Conservation (phyloP, 2,113 vertebrate species). For the Sorex fumeus region DNA sequence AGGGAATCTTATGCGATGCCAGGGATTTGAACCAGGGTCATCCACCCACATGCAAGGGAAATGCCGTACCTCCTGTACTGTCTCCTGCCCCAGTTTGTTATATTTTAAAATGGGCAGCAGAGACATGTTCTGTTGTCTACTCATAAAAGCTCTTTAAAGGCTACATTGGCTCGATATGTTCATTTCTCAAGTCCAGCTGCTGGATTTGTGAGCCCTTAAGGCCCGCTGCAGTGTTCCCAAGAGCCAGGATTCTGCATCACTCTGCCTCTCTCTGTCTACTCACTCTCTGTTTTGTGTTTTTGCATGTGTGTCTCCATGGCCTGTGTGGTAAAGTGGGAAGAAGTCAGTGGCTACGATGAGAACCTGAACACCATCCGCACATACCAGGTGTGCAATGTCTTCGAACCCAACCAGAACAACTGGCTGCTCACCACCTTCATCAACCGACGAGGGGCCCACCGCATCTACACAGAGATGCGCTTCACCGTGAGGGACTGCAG, state of each 20-base stretch:
- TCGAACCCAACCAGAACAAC: slow-evolving; percentile 99
- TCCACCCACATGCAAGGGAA: no score
- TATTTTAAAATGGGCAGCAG: background rate
- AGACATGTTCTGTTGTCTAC: background rate
- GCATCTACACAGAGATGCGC: slow-evolving; percentile 98
- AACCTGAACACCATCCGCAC: slow-evolving; percentile 99
- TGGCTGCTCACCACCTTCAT: slow-evolving; percentile 99
- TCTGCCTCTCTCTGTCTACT: background rate
- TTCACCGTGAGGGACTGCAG: slow-evolving; percentile 99
- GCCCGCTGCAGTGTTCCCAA: background rate
- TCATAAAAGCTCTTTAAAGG: slow-evolving; percentile 15
- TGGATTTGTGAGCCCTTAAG: slow-evolving; percentile 36
- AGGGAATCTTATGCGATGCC: no score
- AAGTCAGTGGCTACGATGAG: slow-evolving; percentile 99
- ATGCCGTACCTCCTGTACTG: no score
- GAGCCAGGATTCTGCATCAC: background rate
- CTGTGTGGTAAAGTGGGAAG: slow-evolving; percentile 94
- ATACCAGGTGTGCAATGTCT: slow-evolving; percentile 99
- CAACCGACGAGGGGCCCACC: slow-evolving; percentile 94
- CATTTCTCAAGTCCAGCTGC: background rate
- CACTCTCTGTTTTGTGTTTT: slow-evolving; percentile 64
- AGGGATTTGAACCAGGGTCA: no score
- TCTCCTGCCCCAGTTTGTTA: background rate
- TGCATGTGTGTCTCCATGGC: slow-evolving; percentile 38
- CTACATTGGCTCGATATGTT: background rate